These are phyloP conservation scores for Athalia rosae DNA, from an alignment of 2,888 invertebrate genomes.

Conservation along the genomic window DNA sequence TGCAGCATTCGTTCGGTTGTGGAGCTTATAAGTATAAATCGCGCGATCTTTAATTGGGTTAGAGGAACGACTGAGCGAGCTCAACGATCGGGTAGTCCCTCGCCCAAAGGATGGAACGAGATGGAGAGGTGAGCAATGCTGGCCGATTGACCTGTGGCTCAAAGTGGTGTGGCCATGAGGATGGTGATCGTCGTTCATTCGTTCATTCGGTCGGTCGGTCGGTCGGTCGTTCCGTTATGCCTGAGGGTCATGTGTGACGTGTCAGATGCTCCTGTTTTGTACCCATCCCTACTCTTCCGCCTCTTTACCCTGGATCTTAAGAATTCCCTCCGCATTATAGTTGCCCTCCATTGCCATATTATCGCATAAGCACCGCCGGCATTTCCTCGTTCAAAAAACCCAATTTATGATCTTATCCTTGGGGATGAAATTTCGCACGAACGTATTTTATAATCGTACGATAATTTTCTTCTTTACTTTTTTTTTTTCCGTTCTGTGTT, in stretches of 20 bases:
- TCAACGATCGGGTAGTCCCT: too few relatives aligned
- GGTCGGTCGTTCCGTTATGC: slow-evolving; percentile 63
- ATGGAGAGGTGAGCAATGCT: slow-evolving; percentile 53
- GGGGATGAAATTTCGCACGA: neutral
- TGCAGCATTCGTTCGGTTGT: slow-evolving; percentile 1
- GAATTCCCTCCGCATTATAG: slow-evolving; percentile 29
- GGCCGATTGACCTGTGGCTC: slow-evolving; percentile 68
- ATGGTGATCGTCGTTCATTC: slow-evolving; percentile 31
- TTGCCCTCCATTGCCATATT: slow-evolving; percentile 5
- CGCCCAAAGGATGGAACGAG: slow-evolving; percentile 40
- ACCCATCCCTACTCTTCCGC: slow-evolving; percentile 17
- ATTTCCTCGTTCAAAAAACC: neutral
- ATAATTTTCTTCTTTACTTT: slow-evolving; percentile 37
- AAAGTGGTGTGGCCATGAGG: slow-evolving; percentile 46
- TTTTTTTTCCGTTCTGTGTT: slow-evolving; percentile 18
- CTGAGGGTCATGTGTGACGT: slow-evolving; percentile 68
- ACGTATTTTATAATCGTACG: slow-evolving; percentile 22
- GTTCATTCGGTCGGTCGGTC: slow-evolving; percentile 59
- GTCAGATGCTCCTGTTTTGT: slow-evolving; percentile 45
- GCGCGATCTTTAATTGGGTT: slow-evolving; percentile 42
- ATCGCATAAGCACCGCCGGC: slow-evolving; percentile 19
- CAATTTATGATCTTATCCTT: neutral
- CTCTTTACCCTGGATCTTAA: slow-evolving; percentile 25
- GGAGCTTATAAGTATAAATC: slow-evolving; percentile 26
- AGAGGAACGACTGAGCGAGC: slow-evolving; percentile 39